Evolutionary conservation across 2,888 invertebrate genomes (phyloP).

Genomic region (Orchesellides sinensis): DNA sequence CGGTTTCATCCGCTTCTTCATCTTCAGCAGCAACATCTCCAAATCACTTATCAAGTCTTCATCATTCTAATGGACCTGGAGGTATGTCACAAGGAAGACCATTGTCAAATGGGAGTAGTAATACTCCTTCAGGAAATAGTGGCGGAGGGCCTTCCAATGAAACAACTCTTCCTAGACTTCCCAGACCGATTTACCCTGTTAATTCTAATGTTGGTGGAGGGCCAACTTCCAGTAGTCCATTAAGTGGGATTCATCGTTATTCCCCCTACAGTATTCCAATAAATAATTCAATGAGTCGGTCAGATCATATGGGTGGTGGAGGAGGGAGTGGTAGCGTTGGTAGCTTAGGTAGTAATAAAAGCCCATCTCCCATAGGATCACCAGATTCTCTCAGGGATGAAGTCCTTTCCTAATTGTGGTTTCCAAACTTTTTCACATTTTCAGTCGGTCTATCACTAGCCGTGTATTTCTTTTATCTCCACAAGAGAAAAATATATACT

Average conservation of each 20-base stretch:
- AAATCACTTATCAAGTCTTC: constrained; percentile 65
- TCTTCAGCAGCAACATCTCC: constrained; percentile 62
- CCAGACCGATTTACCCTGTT: constrained; percentile 75
- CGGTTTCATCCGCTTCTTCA: constrained; percentile 58
- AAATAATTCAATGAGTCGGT: constrained; percentile 69
- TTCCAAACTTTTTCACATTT: constrained; percentile 47
- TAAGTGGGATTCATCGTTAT: constrained; percentile 77
- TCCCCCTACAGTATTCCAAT: constrained; percentile 77
- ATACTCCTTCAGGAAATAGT: constrained; percentile 26
- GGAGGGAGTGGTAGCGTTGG: constrained; percentile 50
- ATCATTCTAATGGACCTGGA: constrained; percentile 66
- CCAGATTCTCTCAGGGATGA: constrained; percentile 74
- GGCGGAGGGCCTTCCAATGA: constrained; percentile 33
- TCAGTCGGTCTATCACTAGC: constrained; percentile 18
- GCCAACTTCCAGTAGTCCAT: constrained; percentile 63
- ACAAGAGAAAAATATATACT: constrained; percentile 5
- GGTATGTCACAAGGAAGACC: constrained; percentile 65
- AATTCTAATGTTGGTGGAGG: constrained; percentile 65
- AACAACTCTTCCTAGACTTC: constrained; percentile 69
- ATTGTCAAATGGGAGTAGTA: constrained; percentile 66
- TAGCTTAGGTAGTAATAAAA: constrained; percentile 68
- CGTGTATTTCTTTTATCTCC: neutral
- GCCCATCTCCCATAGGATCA: constrained; percentile 73
- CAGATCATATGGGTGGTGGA: constrained; percentile 60
- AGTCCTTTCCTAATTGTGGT: constrained; percentile 71